Evolutionary conservation across 2,888 invertebrate genomes (phyloP).

Genomic region (Bugula neritina): DNA sequence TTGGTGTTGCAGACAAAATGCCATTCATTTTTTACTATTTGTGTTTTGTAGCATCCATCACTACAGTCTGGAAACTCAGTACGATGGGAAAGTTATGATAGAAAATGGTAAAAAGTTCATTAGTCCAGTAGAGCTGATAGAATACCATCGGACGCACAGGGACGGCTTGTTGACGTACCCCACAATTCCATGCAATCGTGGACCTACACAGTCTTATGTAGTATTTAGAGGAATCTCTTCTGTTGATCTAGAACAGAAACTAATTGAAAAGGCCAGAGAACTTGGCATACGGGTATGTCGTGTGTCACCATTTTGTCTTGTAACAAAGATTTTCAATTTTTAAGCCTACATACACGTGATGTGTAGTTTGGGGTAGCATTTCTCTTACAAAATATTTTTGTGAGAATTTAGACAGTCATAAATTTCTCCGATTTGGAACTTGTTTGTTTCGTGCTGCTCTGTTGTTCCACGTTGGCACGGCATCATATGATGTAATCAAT

Average conservation of each 20-base stretch:
- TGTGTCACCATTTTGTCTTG: background rate
- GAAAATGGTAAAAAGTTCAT: slow-evolving; percentile 45
- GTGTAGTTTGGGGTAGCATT: no score
- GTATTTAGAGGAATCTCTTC: slow-evolving; percentile 51
- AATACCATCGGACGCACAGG: slow-evolving; percentile 41
- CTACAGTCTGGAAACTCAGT: slow-evolving; percentile 50
- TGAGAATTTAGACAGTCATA: no score
- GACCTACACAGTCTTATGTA: slow-evolving; percentile 40
- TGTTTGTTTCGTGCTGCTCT: no score
- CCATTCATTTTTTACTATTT: no score
- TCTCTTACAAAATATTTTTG: no score
- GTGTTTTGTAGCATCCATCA: slow-evolving; percentile 47
- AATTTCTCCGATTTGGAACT: no score
- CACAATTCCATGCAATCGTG: slow-evolving; percentile 41
- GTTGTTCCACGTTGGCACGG: no score
- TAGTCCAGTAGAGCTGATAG: slow-evolving; percentile 50
- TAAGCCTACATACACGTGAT: no score
- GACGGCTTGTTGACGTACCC: slow-evolving; percentile 50
- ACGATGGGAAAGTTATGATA: slow-evolving; percentile 50
- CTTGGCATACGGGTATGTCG: slow-evolving; percentile 33
- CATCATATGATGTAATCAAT: no score
- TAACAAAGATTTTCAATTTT: no score
- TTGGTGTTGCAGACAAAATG: no score
- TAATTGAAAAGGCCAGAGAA: slow-evolving; percentile 39
- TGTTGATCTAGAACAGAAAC: slow-evolving; percentile 43